A percentile compares a stretch with the other conserved stretches of the same genome.
Conservation (phyloP, 2,888 invertebrate genomes). For the Cerastis leucographa region DNA sequence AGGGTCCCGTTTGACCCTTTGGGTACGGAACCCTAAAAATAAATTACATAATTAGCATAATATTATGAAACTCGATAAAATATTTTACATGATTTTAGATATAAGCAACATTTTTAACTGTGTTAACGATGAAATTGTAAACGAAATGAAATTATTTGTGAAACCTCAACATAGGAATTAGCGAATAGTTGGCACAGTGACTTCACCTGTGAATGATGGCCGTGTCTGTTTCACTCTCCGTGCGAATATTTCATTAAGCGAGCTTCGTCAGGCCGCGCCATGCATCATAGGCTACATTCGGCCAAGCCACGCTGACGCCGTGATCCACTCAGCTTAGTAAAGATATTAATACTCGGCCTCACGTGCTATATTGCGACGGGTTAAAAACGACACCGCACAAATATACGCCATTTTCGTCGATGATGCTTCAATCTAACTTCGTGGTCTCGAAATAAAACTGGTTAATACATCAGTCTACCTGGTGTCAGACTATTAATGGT, state of each 20-base stretch:
- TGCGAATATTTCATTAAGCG: constrained; percentile 88
- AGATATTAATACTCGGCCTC: constrained; percentile 86
- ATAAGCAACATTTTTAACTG: not conserved
- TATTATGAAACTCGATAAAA: not conserved
- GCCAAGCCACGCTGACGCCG: constrained; percentile 83
- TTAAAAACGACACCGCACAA: constrained; percentile 59
- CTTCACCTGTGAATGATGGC: constrained; percentile 86
- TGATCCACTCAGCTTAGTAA: constrained; percentile 87
- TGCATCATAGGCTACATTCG: constrained; percentile 86
- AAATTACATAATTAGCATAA: too few relatives aligned
- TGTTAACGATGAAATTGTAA: not conserved
- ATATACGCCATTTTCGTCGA: constrained; percentile 53
- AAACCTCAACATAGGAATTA: constrained; percentile 63
- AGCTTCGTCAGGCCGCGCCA: constrained; percentile 83
- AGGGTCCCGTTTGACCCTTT: too few relatives aligned
- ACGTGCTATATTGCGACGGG: constrained; percentile 74
- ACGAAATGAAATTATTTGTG: not conserved
- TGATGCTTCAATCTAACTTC: constrained; percentile 49
- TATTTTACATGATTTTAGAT: not conserved
- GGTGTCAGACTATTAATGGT: not conserved
- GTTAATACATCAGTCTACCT: constrained; percentile 6
- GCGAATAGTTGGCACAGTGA: constrained; percentile 75
- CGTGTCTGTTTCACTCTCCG: constrained; percentile 84
- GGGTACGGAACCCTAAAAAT: too few relatives aligned
- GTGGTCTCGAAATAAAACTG: constrained; percentile 40